A percentile compares a stretch with the other conserved stretches of the same genome.
phyloP scores from a whole-genome alignment of 2,888 invertebrate species.

The Brenthis ino region DNA sequence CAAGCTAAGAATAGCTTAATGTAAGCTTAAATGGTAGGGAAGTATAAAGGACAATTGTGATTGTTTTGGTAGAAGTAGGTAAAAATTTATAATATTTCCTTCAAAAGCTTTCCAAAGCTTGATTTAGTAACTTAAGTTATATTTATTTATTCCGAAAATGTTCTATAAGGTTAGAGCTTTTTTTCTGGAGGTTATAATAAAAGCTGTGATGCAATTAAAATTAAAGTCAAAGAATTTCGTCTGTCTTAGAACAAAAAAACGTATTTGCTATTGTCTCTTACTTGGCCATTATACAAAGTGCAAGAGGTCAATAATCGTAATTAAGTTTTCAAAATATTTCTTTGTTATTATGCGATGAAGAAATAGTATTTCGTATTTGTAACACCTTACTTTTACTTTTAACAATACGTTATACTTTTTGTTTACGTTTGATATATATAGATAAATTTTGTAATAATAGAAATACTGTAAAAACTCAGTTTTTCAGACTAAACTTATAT shows the following conservation, averaged over 20 bases:
- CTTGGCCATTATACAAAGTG: slow-evolving; percentile 14
- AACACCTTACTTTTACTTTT: neutral
- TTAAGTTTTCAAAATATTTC: slow-evolving; percentile 25
- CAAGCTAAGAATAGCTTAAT: no score
- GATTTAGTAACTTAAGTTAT: no score
- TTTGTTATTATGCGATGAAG: neutral
- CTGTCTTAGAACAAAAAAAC: slow-evolving; percentile 18
- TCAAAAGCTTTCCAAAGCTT: no score
- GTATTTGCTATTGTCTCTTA: slow-evolving; percentile 13
- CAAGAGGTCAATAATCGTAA: slow-evolving; percentile 25
- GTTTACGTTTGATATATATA: neutral
- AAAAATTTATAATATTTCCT: no score
- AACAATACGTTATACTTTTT: neutral
- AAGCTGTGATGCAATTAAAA: slow-evolving; percentile 1
- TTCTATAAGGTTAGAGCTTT: neutral
- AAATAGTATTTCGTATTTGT: neutral
- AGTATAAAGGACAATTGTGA: no score
- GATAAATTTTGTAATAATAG: no score
- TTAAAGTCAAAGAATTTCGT: slow-evolving; percentile 11
- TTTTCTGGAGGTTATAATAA: slow-evolving; percentile 4
- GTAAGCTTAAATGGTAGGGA: no score
- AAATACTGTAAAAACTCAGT: no score
- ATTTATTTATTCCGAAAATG: neutral
- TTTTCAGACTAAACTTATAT: no score
- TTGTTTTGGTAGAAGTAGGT: no score